Percentiles rank a stretch among this genome's conserved stretches.
Conservation (phyloP, 1,140 invertebrate species). For the Hyles vespertilio region DNA sequence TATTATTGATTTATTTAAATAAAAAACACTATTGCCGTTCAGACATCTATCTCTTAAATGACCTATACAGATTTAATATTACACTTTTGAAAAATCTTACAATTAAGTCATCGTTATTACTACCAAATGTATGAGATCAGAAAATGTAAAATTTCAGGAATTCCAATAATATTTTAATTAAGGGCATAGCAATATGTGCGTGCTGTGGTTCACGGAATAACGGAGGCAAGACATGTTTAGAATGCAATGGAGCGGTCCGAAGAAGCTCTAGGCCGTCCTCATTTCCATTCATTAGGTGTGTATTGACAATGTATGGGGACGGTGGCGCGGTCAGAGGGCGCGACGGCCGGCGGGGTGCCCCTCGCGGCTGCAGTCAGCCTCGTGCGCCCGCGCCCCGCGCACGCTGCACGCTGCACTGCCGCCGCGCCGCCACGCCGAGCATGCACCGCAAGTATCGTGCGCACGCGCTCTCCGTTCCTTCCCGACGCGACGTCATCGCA, state of each 20-base stretch:
- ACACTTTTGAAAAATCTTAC: too few relatives aligned
- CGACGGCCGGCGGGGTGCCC: slow-evolving; percentile 36
- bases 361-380: slow-evolving; percentile 49
- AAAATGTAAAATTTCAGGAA: too few relatives aligned
- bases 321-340: slow-evolving; percentile 42
- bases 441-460: slow-evolving; percentile 31
- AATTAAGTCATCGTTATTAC: too few relatives aligned
- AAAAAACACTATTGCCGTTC: too few relatives aligned
- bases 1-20: too few relatives aligned
- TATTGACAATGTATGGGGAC: slow-evolving; percentile 55
- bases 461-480: slow-evolving; percentile 14
- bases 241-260: slow-evolving; percentile 10
- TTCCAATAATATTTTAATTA: too few relatives aligned
- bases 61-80: too few relatives aligned
- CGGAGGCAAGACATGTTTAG: background rate
- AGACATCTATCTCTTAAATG: too few relatives aligned
- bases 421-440: slow-evolving; percentile 15
- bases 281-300: slow-evolving; percentile 68
- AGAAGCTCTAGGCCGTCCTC: slow-evolving; percentile 33
- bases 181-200: too few relatives aligned
- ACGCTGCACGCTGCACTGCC: slow-evolving; percentile 50
- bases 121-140: too few relatives aligned
- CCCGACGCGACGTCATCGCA: background rate
- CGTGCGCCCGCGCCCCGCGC: slow-evolving; percentile 67
- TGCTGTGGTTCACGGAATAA: background rate